phyloP scores from a whole-genome alignment of 2,888 invertebrate species.

The Tridacna gigas region DNA sequence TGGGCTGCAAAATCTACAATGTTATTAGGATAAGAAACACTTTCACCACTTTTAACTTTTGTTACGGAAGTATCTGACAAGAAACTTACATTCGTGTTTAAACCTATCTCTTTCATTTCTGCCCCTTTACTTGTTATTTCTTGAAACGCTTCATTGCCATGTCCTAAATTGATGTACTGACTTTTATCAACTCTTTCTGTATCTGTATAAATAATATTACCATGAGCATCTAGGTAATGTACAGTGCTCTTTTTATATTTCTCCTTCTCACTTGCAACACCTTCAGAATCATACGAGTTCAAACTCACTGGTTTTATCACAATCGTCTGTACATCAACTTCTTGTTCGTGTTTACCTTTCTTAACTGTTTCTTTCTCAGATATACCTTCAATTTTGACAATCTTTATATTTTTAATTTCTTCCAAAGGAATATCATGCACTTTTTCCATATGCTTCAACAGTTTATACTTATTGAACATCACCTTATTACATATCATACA shows the following conservation, averaged over 20 bases:
- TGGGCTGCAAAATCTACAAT: slow-evolving; percentile 19
- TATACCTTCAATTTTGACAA: slow-evolving; percentile 1
- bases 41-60: background rate
- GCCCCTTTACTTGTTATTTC: background rate
- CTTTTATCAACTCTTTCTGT: background rate
- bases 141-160: background rate
- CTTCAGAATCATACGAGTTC: background rate
- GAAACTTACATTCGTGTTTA: background rate
- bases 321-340: slow-evolving; percentile 11
- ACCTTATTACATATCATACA: slow-evolving; percentile 21
- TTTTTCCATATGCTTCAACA: slow-evolving; percentile 20
- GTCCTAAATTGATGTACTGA: background rate
- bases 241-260: background rate
- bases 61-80: background rate
- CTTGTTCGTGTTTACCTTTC: background rate
- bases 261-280: background rate
- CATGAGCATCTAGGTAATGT: slow-evolving; percentile 17
- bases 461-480: slow-evolving; percentile 19
- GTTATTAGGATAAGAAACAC: background rate
- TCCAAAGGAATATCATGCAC: slow-evolving; percentile 13
- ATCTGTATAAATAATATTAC: slow-evolving; percentile 18
- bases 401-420: background rate
- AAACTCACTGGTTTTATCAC: slow-evolving; percentile 7
- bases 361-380: background rate
- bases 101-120: background rate